Evolutionary conservation across 2,113 vertebrate species (phyloP), one percentile per base, ranked within the genome.

Genomic region (Panthera uncia): DNA sequence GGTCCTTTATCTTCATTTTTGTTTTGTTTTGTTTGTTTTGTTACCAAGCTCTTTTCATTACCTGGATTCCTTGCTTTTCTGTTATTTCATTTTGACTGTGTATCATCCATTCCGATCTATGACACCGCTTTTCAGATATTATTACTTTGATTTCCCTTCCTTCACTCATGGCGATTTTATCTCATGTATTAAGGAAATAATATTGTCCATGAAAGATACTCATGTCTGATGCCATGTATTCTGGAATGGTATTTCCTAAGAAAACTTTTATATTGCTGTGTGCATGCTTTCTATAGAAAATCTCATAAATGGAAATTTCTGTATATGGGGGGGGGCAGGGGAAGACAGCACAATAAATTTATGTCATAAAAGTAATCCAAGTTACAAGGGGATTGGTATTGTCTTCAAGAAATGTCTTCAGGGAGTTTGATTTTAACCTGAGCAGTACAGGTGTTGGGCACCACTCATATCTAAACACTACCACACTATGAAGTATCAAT

Each of bases 91-190:
- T 71, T 82, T 41, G 50, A 57, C 57, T 36, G 5, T 80, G 16
- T 84, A 45, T 84, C 88, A 3, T 52, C 23, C 80, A 31, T 85
- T 93, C 73, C 84, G 69, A 96, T 68, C 45, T 71, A 29, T 69
- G 69, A 23, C 38, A 27, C 71, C 80, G 80, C 90, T 91, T 87
- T 91, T 95, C 76, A 88, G 66, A 88, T 93, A 36, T 86, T 61
- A 93, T 87, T 61, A 93, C 79, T 57, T 68, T 68, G 45, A 57
- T 45, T 27, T 29, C 23, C 33, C 45, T 90, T 79, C 27, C 31
- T 41, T 89, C 19, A n/a, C 16, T 50, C 7, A 4, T 15, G 38
- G 21, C 10, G 33, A 79, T 84, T 93, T 93, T 93, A 92, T 88
- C 81, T 83, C 41, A 45, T 93, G 19, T 66, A 86, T 93, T 90